Evolutionary conservation across 2,797 vertebrate species (phyloP).

Genomic region (Heterohyrax brucei): DNA sequence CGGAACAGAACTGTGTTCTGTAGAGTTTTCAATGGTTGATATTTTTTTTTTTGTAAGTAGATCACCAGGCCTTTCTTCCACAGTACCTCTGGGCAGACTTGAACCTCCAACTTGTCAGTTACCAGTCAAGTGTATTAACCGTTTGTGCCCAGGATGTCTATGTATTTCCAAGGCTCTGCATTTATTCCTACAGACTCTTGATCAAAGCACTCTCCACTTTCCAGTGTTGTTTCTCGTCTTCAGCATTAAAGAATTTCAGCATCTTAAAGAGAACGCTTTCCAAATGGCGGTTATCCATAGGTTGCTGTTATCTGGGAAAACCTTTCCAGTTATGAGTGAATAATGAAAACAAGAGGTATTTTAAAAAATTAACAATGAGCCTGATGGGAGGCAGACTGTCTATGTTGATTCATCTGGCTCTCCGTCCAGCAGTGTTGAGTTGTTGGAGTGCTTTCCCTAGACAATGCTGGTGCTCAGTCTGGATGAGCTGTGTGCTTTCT

Average conservation of each 20-base stretch:
- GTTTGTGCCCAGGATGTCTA: not conserved
- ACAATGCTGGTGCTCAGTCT: not conserved
- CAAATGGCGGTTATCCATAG: not conserved
- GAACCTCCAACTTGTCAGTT: not conserved
- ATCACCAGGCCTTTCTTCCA: not conserved
- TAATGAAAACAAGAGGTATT: not conserved
- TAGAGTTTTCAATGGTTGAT: not conserved
- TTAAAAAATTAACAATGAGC: not conserved
- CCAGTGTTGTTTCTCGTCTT: not conserved
- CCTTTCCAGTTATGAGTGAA: not conserved
- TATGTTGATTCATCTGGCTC: not conserved
- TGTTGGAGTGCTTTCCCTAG: not conserved
- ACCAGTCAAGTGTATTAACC: not conserved
- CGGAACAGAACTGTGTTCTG: not conserved
- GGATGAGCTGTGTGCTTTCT: not conserved
- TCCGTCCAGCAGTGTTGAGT: not conserved
- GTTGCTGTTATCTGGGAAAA: not conserved
- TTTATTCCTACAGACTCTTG: not conserved
- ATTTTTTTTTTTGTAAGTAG: no score
- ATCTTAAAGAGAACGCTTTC: not conserved
- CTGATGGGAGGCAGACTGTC: not conserved
- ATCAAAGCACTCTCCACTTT: not conserved
- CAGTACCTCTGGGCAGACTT: not conserved
- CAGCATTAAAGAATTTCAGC: conserved; percentile 6
- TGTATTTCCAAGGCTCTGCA: not conserved